Evolutionary conservation across 2,113 vertebrate genomes (phyloP).

Genomic region (Sturnus vulgaris): DNA sequence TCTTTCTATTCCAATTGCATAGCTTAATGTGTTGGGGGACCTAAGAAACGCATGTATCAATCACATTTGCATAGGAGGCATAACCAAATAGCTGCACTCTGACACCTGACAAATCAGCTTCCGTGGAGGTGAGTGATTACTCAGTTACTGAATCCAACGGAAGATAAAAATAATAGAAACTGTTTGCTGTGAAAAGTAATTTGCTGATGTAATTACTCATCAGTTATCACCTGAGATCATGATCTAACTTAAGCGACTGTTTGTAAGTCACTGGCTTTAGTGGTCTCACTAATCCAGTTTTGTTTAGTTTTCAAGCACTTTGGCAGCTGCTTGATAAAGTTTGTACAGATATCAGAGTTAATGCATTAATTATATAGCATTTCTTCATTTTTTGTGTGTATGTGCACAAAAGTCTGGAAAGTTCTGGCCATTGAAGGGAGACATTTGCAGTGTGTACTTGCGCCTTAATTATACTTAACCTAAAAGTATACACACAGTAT

Average conservation of each 20-base stretch:
- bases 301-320: conserved; percentile 39
- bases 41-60: not conserved
- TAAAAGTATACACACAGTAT: not conserved
- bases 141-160: not conserved
- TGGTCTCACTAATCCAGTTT: not conserved
- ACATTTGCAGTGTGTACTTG: not conserved
- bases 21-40: not conserved
- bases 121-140: not conserved
- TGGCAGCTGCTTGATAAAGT: not conserved
- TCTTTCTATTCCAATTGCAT: not conserved
- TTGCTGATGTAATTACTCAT: not conserved
- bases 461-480: fast-evolving
- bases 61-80: not conserved
- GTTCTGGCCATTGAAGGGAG: not conserved
- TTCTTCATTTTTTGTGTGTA: not conserved
- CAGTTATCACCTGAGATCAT: conserved; percentile 22
- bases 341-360: not conserved
- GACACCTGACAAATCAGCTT: not conserved
- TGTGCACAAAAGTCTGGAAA: not conserved
- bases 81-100: not conserved
- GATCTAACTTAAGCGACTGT: not conserved
- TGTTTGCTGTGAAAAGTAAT: conserved; percentile 32
- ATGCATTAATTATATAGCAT: not conserved
- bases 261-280: not conserved
- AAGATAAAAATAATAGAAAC: conserved; percentile 20